Percentiles rank a stretch among this genome's conserved stretches.
Evolutionary conservation across 1,140 invertebrate species (phyloP).

Genomic region (Zophobas atratus): DNA sequence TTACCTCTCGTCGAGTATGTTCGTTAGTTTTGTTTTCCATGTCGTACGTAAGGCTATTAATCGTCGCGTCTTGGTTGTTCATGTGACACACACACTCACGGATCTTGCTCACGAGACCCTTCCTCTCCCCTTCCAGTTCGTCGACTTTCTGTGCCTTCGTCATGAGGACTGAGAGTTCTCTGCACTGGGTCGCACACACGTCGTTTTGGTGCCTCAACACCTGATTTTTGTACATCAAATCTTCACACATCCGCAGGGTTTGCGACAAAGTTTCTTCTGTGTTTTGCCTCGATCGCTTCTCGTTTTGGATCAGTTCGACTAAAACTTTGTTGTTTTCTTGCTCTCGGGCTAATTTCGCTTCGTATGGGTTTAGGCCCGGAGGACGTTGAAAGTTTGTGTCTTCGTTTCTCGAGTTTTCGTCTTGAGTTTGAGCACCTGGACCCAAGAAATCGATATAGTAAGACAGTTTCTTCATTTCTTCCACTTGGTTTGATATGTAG

Average conservation of each 20-base stretch:
- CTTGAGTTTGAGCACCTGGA: constrained; percentile 53
- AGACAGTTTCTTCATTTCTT: constrained; percentile 64
- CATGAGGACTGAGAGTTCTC: too few species aligned
- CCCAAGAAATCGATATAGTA: constrained; percentile 62
- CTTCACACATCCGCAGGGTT: not conserved
- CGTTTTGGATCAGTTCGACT: not conserved
- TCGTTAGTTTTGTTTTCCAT: not conserved
- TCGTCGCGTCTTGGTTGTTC: not conserved
- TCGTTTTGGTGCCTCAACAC: not conserved
- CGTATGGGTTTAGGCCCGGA: not conserved
- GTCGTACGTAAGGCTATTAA: not conserved
- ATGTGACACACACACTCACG: constrained; percentile 6
- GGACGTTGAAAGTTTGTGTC: not conserved
- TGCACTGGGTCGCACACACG: not conserved
- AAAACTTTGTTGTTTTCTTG: constrained; percentile 2
- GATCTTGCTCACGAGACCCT: not conserved
- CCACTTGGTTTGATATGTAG: constrained; percentile 64
- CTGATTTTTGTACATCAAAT: constrained; percentile 1
- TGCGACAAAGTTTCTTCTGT: not conserved
- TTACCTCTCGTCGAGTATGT: not conserved
- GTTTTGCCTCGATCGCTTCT: not conserved
- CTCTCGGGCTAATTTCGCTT: not conserved
- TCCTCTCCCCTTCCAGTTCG: constrained; percentile 1
- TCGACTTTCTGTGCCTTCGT: constrained; percentile 1
- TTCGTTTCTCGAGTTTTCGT: constrained; percentile 55